Evolutionary conservation across 2,797 vertebrate species (phyloP).

Genomic region (Meriones psammophilus): DNA sequence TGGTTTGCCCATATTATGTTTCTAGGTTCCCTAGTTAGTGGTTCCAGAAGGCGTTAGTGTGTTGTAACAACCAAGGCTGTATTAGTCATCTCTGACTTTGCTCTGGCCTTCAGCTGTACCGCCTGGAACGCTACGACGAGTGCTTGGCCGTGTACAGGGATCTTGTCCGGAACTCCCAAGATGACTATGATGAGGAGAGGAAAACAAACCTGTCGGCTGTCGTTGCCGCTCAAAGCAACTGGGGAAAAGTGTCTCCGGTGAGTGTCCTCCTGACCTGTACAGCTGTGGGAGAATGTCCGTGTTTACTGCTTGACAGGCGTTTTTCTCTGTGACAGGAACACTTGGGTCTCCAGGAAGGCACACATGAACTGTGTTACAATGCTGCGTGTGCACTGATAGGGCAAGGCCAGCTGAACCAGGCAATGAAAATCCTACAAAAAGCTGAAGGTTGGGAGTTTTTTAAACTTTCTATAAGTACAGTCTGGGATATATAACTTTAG

Average conservation of each 20-base stretch:
- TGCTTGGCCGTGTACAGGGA: conserved; percentile 96
- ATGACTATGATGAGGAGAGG: conserved; percentile 99
- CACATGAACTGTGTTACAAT: conserved; percentile 98
- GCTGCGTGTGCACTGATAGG: conserved; percentile 95
- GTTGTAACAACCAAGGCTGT: not conserved
- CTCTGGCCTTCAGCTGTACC: conserved; percentile 92
- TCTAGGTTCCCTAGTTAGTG: conserved; percentile 45
- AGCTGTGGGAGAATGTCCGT: not conserved
- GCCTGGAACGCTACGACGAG: conserved; percentile 95
- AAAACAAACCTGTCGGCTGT: conserved; percentile 98
- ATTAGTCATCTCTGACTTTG: conserved; percentile 1
- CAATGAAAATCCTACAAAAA: conserved; percentile 94
- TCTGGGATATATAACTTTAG: not conserved
- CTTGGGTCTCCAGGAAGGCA: conserved; percentile 94
- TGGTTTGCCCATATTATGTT: not conserved
- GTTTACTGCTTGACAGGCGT: conserved; percentile 44
- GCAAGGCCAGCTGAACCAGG: conserved; percentile 93
- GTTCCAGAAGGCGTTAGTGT: not conserved
- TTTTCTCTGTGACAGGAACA: conserved; percentile 91
- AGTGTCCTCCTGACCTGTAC: conserved; percentile 64
- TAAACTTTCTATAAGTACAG: conserved; percentile 59
- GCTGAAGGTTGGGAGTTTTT: conserved; percentile 94
- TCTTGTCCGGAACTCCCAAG: conserved; percentile 98
- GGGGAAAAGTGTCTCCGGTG: conserved; percentile 94
- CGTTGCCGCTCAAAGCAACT: conserved; percentile 95